A percentile compares a stretch with the other conserved stretches of the same genome.
Evolutionary conservation across 2,113 vertebrate species (phyloP).

Genomic region (Empidonax alnorum): DNA sequence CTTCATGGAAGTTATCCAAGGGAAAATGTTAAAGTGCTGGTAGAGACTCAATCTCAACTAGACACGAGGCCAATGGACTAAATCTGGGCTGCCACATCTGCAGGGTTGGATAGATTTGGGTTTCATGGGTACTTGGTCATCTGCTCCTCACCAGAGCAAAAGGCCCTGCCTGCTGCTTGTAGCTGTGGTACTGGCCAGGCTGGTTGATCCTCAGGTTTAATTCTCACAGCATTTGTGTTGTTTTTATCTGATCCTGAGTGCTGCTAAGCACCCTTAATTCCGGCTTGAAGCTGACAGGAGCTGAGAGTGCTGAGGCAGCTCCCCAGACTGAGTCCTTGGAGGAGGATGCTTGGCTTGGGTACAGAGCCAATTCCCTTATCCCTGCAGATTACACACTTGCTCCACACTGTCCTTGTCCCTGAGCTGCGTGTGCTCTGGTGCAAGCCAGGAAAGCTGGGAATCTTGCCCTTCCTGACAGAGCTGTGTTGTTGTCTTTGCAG

Average conservation of each 20-base stretch:
- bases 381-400: not conserved
- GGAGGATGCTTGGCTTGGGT: not conserved
- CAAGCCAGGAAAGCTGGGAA: fast-evolving
- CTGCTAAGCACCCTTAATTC: not conserved
- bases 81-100: not conserved
- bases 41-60: not conserved
- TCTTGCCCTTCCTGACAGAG: not conserved
- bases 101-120: not conserved
- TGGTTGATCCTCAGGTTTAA: not conserved
- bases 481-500: constrained; percentile 74
- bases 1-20: not conserved
- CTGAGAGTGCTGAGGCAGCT: not conserved
- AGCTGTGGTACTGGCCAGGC: not conserved
- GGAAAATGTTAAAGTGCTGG: not conserved
- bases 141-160: not conserved
- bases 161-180: not conserved
- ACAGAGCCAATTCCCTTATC: fast-evolving
- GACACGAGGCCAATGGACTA: not conserved
- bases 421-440: fast-evolving
- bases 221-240: not conserved
- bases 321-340: not conserved
- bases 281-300: not conserved
- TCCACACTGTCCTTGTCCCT: not conserved
- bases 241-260: not conserved
- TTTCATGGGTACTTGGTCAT: not conserved